Evolutionary conservation across 2,113 vertebrate species (phyloP), one percentile per base, ranked within the genome.

Genomic region (Dipodomys ordii): DNA sequence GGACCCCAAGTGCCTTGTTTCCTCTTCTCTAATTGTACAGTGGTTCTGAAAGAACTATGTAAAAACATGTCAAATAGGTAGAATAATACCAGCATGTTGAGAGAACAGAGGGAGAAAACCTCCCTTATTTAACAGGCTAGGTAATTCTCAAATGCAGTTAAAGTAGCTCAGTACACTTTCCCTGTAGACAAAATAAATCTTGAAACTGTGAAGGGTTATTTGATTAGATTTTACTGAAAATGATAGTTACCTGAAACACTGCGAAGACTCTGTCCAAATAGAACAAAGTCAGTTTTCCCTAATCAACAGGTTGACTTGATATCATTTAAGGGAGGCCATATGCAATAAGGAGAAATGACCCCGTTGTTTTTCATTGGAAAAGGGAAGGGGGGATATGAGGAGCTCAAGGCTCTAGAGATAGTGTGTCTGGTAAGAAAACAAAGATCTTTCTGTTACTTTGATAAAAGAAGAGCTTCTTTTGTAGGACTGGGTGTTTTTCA

Each of bases 251-350:
- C 35, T 81, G 44, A 46, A 90, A 83, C 28, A 87, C 32, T 81
- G 49, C 7, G 74, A 76, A 88, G 68, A 80, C 19, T 68, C 39
- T 77, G 39, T 74, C 71, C 1, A 13, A 44, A 39, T 78, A 94
- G 82, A 94, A 89, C 32, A 86, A 95, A 64, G 28, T 83, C 35
- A 65, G 30, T n/a, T 76, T 91, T 71, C 64, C 69, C 72, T 83
- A 88, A 87, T 12, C n/a, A 77, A 30, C 12, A 79, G 30, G 65
- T 23, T 49, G 13, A 71, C 7, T 4, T 25, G 49, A 64, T 83
- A 23, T 65, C 71, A 35, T 88, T 79, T 69, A 49, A 73, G 83
- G 7, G 76, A 39, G 32, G 71, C 22, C 53, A 32, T 11, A 72
- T 67, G 76, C 44, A 79, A 39, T 23, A 60, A 27, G 90, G 77